Percentiles rank a stretch among this genome's conserved stretches.
These are phyloP conservation scores for Drosophila erecta DNA, from an alignment of 1,140 invertebrate species.

Conservation along the genomic window DNA sequence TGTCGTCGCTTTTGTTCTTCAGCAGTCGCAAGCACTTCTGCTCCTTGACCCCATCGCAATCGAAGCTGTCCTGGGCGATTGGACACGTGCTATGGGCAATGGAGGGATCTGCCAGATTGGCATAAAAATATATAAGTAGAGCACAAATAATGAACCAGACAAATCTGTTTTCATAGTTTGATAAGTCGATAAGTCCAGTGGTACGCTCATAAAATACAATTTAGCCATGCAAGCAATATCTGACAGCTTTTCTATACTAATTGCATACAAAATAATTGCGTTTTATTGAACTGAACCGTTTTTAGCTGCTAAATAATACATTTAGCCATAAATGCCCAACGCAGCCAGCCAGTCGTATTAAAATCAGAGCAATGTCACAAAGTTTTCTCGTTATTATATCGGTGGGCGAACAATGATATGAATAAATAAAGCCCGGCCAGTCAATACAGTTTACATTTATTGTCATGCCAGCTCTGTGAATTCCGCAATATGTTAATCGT, in stretches of 20 bases:
- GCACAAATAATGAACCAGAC: not conserved
- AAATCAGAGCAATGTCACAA: slow-evolving; percentile 18
- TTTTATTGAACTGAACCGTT: not conserved
- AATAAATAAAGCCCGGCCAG: slow-evolving; percentile 27
- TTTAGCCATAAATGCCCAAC: slow-evolving; percentile 3
- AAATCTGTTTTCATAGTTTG: not conserved
- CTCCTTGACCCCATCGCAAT: slow-evolving; percentile 75
- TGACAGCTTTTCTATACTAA: not conserved
- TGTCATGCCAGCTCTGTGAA: slow-evolving; percentile 25
- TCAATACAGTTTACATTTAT: slow-evolving; percentile 47
- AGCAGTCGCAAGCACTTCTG: slow-evolving; percentile 80
- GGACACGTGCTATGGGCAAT: slow-evolving; percentile 22
- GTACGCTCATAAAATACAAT: not conserved
- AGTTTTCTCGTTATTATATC: slow-evolving; percentile 9
- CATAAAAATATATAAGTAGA: no score
- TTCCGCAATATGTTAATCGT: slow-evolving; percentile 42
- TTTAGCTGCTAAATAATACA: not conserved
- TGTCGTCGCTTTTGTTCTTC: slow-evolving; percentile 84
- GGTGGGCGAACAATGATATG: slow-evolving; percentile 24
- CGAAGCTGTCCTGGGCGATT: slow-evolving; percentile 73
- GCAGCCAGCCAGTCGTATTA: slow-evolving; percentile 14
- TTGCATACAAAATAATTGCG: not conserved
- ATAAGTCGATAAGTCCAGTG: not conserved
- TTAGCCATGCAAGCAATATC: not conserved
- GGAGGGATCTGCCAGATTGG: slow-evolving; percentile 2